Conservation (phyloP, 2,888 invertebrate genomes). For the Hemithea aestivaria region DNA sequence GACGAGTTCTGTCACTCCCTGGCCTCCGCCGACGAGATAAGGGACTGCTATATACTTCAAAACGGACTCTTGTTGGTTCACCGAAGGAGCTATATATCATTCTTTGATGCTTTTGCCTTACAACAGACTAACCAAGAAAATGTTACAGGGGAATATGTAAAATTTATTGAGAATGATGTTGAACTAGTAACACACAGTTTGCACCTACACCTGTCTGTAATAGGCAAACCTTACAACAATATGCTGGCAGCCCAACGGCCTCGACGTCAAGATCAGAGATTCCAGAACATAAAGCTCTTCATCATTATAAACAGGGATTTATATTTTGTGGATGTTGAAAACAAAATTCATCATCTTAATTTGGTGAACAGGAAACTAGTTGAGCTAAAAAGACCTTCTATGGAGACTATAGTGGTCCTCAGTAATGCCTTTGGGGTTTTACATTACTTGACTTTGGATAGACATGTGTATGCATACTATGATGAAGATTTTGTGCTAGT, state of each 20-base stretch:
- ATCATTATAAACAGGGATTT: background rate
- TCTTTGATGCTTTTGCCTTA: constrained; percentile 48
- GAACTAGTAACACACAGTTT: constrained; percentile 4
- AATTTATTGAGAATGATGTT: constrained; percentile 29
- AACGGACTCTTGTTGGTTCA: constrained; percentile 52
- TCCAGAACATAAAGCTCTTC: constrained; percentile 3
- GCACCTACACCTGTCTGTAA: constrained; percentile 10
- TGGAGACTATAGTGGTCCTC: background rate
- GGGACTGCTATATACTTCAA: constrained; percentile 40
- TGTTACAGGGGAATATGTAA: constrained; percentile 42
- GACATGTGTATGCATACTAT: constrained; percentile 1
- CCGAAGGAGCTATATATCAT: constrained; percentile 34
- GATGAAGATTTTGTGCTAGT: background rate
- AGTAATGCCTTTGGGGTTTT: background rate
- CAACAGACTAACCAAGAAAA: constrained; percentile 28
- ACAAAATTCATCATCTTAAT: constrained; percentile 2
- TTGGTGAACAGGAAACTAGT: background rate
- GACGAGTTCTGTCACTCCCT: constrained; percentile 50
- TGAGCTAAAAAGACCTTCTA: background rate
- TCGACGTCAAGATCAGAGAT: background rate
- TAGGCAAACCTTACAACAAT: constrained; percentile 4
- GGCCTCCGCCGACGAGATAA: constrained; percentile 41
- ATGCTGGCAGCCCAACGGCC: background rate
- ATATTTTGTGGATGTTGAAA: constrained; percentile 2
- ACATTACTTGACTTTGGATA: too few species aligned